Evolutionary conservation across 2,888 invertebrate genomes (phyloP).

Genomic region (Ennomos erosarius): DNA sequence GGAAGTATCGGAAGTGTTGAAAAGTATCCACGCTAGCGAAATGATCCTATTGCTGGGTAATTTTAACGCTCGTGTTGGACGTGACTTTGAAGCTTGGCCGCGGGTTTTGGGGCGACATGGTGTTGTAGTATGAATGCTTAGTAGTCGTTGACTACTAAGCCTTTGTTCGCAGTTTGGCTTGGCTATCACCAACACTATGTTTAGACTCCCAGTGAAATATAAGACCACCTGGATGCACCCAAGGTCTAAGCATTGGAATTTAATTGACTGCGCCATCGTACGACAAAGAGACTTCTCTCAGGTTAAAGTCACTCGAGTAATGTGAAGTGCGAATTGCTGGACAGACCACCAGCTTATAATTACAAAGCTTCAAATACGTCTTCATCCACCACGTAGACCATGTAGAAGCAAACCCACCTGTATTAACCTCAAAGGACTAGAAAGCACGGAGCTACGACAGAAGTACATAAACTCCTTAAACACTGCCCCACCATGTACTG

Average conservation of each 20-base stretch:
- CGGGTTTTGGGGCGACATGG: slow-evolving; percentile 42
- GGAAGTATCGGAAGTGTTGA: slow-evolving; percentile 9
- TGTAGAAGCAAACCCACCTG: no score
- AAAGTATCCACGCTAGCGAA: background rate
- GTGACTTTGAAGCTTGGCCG: slow-evolving; percentile 33
- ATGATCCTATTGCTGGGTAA: slow-evolving; percentile 21
- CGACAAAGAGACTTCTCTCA: background rate
- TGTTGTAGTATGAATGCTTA: slow-evolving; percentile 43
- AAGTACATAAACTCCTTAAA: no score
- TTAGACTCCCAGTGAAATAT: slow-evolving; percentile 40
- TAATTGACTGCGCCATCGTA: background rate
- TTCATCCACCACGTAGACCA: no score
- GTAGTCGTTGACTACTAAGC: slow-evolving; percentile 38
- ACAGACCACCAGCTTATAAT: no score
- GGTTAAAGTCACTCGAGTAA: background rate
- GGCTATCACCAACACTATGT: slow-evolving; percentile 40
- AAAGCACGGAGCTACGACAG: no score
- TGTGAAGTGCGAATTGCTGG: no score
- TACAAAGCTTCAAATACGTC: no score
- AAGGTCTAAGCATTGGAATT: slow-evolving; percentile 5
- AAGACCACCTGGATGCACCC: slow-evolving; percentile 48
- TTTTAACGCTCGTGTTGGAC: background rate
- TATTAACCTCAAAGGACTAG: no score
- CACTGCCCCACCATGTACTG: no score
- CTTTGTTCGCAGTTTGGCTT: slow-evolving; percentile 40